Conservation (phyloP, 2,797 vertebrate species). For the Menidia menidia region DNA sequence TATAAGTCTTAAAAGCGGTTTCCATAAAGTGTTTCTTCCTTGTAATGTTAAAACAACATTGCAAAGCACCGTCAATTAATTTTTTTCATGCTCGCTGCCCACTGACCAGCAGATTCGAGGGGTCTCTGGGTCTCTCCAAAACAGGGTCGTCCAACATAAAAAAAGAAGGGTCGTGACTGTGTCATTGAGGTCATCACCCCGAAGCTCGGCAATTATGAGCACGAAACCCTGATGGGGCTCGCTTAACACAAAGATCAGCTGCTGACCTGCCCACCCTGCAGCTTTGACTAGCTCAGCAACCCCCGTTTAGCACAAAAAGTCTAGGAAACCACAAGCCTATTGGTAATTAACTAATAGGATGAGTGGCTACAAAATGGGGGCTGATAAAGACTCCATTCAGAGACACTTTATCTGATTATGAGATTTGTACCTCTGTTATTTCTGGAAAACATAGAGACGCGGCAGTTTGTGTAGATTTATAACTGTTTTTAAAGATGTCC, state of each 20-base stretch:
- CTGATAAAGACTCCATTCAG: background rate
- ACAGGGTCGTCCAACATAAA: conserved; percentile 36
- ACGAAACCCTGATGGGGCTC: conserved; percentile 38
- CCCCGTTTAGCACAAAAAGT: background rate
- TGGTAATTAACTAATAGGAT: background rate
- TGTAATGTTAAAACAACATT: background rate
- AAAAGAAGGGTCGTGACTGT: conserved; percentile 57
- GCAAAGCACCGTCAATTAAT: background rate
- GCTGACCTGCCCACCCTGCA: conserved; percentile 42
- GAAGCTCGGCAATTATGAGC: conserved; percentile 54
- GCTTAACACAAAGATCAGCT: conserved; percentile 47
- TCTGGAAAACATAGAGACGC: background rate
- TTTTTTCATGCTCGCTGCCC: background rate
- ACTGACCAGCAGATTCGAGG: conserved; percentile 16
- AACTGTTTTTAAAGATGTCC: background rate
- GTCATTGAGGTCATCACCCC: conserved; percentile 56
- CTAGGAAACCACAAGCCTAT: background rate
- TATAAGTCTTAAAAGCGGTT: background rate
- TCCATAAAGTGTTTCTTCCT: background rate
- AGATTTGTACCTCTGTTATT: background rate
- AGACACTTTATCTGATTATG: background rate
- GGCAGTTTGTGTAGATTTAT: too few species aligned
- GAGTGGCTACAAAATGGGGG: background rate
- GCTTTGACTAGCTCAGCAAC: conserved; percentile 23
- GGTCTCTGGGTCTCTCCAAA: conserved; percentile 20